Evolutionary conservation across 2,888 invertebrate species (phyloP).

Genomic region (Argyra leucocephala): DNA sequence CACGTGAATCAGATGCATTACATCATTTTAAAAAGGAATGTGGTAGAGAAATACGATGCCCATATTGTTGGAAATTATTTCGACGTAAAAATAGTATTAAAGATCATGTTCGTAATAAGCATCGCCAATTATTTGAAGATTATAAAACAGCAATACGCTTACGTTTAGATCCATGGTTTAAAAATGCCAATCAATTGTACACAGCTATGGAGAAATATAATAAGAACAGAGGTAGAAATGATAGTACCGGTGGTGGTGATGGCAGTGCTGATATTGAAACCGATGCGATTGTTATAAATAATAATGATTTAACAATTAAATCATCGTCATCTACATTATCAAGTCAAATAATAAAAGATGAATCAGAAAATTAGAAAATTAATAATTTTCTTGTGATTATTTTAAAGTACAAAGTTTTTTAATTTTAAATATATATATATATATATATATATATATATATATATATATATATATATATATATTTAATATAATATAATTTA

Average conservation of each 20-base stretch:
- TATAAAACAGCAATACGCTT: slow-evolving; percentile 17
- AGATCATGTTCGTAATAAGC: slow-evolving; percentile 21
- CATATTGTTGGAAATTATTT: slow-evolving; percentile 25
- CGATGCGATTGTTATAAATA: too few species aligned
- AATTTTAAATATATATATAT: too few species aligned
- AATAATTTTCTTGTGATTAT: too few species aligned
- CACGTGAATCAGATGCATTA: slow-evolving; percentile 19
- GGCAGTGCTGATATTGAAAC: too few species aligned
- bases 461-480: too few species aligned
- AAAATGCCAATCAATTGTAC: slow-evolving; percentile 10
- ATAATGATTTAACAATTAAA: too few species aligned
- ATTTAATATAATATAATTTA: too few species aligned
- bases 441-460: too few species aligned
- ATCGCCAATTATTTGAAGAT: slow-evolving; percentile 16
- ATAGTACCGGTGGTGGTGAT: background rate
- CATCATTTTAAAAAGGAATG: slow-evolving; percentile 20
- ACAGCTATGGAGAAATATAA: background rate
- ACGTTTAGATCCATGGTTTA: slow-evolving; percentile 20
- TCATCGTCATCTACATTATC: too few species aligned
- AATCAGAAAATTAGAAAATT: too few species aligned
- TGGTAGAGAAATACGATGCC: slow-evolving; percentile 25
- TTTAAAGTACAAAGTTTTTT: too few species aligned
- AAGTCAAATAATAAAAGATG: too few species aligned
- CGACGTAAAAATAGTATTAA: slow-evolving; percentile 22
- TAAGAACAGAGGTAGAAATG: background rate